These are phyloP conservation scores for Eulemur coronatus DNA, from an alignment of 2,797 vertebrate genomes.

Conservation along the genomic window DNA sequence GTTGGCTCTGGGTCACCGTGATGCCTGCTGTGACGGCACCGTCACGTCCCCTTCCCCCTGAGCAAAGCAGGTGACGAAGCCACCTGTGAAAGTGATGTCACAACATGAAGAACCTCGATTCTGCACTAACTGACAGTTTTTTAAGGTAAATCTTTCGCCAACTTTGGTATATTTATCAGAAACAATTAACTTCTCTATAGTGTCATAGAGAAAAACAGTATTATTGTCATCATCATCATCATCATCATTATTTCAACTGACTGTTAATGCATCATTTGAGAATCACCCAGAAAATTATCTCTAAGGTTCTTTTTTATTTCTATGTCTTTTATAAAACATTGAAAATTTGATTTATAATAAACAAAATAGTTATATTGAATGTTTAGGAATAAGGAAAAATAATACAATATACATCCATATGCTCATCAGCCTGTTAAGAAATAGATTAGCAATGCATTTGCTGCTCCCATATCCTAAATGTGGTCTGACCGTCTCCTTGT, in stretches of 20 bases:
- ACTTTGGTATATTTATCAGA: neutral
- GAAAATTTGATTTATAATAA: neutral
- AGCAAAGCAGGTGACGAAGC: neutral
- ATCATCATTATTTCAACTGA: neutral
- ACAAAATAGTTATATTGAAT: neutral
- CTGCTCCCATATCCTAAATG: neutral
- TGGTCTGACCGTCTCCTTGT: too few relatives aligned
- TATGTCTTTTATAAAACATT: neutral
- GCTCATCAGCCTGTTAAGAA: neutral
- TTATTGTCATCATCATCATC: rapidly evolving
- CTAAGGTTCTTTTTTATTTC: neutral
- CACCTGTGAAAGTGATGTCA: neutral
- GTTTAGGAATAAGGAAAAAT: neutral
- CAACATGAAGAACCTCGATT: neutral
- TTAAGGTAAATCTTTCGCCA: neutral
- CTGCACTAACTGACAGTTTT: neutral
- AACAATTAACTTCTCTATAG: neutral
- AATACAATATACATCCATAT: neutral
- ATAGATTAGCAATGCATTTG: neutral
- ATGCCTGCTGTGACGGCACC: rapidly evolving
- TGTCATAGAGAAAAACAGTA: rapidly evolving
- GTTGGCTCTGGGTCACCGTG: neutral
- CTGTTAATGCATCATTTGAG: neutral
- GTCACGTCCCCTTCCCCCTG: rapidly evolving
- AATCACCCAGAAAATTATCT: neutral